Base-by-base conservation (phyloP, 2,888 invertebrate genomes). In the Drosophila mettleri region DNA sequence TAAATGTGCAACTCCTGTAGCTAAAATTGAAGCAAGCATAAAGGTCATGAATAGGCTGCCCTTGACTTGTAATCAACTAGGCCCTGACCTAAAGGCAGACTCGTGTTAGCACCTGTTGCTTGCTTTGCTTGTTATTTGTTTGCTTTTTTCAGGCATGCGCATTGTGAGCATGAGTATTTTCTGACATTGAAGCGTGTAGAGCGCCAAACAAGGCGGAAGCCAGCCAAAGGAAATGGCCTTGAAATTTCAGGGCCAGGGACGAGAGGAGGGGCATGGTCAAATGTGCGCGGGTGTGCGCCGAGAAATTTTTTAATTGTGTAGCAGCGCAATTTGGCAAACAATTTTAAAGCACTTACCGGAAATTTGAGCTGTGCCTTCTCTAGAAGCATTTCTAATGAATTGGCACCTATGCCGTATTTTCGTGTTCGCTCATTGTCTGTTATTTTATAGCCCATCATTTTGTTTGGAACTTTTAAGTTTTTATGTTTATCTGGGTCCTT, bases 1-100 rank as follows among this genome's bases (percentile, higher is more conserved):
- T 93, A 94, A 38, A 94, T 92, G 62, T 93, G 93, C 83, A 93
- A 93, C 53, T 91, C 85, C 71, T 83, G 72, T 48, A 91, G 82
- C 92, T 92, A 33, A 5, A 74, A 62, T 29, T 5, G 34, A 58
- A 33, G 16, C 46, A 69, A 62, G 43, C 20, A 46, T 20, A 54
- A 24, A 53, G 53, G 20, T 36, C 31, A 60, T 54, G 38, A 57
- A 33, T 52, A 38, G 62, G 54, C 18, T 72, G 67, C 51, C 86
- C 79, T 82, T 86, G 79, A 85, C 85, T 80, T 39, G 57, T 18
- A 55, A 24, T 8, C 55, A 53, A 46, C 29, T 48, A 43, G 52
- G 36, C 78, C 77, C 65, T 78, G 80, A 78, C 77, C 77, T 61
- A 54, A 48, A 55, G 22, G 36, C 43, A 57, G 27, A 69, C 33